Percentiles rank a stretch among this genome's conserved stretches.
These are phyloP conservation scores for Rallus crepitans DNA, from an alignment of 2,797 vertebrate species.

Conservation along the genomic window DNA sequence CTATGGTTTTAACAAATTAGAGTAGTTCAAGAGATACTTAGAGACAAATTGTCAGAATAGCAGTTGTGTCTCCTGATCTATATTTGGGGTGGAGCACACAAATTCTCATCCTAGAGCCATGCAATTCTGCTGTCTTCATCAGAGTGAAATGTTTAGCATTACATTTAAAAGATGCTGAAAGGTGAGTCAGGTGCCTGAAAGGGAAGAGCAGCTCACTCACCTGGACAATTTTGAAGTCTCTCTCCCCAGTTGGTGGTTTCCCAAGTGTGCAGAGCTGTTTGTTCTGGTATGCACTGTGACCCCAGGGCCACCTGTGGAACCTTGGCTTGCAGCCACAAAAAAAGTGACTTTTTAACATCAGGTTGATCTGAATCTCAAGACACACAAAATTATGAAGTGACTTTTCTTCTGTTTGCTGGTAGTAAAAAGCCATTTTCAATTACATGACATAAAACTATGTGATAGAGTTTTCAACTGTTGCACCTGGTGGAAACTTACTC, in stretches of 20 bases:
- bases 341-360: background rate
- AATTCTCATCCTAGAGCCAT: background rate
- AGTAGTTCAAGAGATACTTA: background rate
- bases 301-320: background rate
- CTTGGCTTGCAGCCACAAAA: background rate
- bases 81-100: background rate
- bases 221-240: background rate
- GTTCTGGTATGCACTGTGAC: rapidly evolving
- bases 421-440: background rate
- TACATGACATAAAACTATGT: background rate
- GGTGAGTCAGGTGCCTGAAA: background rate
- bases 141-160: background rate
- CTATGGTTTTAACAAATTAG: background rate
- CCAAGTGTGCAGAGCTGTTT: background rate
- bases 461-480: background rate
- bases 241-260: background rate
- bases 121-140: background rate
- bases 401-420: background rate
- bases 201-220: background rate
- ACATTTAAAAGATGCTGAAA: background rate
- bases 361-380: background rate
- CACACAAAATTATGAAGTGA: background rate
- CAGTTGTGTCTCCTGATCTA: background rate
- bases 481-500: background rate
- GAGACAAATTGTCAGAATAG: background rate